phyloP scores from a whole-genome alignment of 2,797 vertebrate genomes.

The Microcaecilia unicolor region DNA sequence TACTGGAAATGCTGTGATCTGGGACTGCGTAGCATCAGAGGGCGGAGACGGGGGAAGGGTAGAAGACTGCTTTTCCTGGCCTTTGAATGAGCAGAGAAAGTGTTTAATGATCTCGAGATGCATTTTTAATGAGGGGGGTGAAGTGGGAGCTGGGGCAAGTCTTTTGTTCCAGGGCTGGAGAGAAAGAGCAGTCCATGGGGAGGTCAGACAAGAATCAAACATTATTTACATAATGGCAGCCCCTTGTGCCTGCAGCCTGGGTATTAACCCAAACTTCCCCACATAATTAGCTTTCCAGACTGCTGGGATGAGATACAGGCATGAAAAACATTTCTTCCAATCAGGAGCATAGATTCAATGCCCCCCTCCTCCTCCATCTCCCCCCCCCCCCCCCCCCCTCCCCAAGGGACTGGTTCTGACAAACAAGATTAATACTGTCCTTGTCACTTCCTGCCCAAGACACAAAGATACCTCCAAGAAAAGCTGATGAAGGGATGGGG shows the following conservation, averaged over 20 bases:
- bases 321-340: background rate
- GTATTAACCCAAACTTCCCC: constrained; percentile 28
- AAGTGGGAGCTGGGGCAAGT: background rate
- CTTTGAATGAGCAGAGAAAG: background rate
- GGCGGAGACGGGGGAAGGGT: background rate
- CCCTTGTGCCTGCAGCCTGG: constrained; percentile 15
- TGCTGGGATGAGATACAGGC: constrained; percentile 45
- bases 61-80: background rate
- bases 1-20: no score
- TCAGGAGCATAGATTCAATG: no score
- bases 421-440: no score
- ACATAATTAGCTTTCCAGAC: constrained; percentile 62
- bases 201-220: constrained; percentile 48
- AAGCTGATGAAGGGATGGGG: no score
- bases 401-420: no score
- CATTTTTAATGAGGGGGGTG: background rate
- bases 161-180: no score
- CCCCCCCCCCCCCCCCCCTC: no score
- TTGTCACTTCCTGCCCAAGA: background rate
- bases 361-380: no score
- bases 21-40: no score
- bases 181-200: constrained; percentile 19
- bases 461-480: no score
- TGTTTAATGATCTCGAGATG: background rate
- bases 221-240: constrained; percentile 52